Percentiles rank a stretch among this genome's conserved stretches.
Conservation (phyloP, 2,797 vertebrate species). For the Chromis chromis region DNA sequence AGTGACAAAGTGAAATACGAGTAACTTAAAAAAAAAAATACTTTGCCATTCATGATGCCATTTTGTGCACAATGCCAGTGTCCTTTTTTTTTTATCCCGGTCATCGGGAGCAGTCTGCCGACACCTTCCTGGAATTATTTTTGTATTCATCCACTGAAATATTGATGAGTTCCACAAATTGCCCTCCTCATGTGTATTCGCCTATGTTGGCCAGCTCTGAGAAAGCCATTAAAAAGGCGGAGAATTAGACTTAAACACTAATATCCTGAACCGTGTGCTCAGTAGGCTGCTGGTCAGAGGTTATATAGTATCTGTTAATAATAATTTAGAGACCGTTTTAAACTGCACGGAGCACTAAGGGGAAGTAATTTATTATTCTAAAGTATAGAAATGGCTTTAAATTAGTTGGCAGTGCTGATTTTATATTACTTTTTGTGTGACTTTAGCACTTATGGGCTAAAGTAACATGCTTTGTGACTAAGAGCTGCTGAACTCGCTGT, state of each 20-base stretch:
- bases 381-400: background rate
- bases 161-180: conserved; percentile 57
- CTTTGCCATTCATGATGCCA: conserved; percentile 1
- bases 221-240: conserved; percentile 15
- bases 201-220: background rate
- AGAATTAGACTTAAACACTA: conserved; percentile 8
- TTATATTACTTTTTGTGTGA: background rate
- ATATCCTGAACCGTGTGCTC: conserved; percentile 3
- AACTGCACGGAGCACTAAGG: background rate
- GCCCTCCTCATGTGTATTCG: background rate
- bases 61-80: conserved; percentile 5
- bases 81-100: background rate
- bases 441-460: background rate
- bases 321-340: background rate
- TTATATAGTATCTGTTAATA: background rate
- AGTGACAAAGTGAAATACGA: too few species aligned
- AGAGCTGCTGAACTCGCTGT: conserved; percentile 9
- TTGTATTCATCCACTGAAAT: conserved; percentile 56
- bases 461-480: background rate
- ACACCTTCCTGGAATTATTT: conserved; percentile 58
- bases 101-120: conserved; percentile 16
- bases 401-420: conserved; percentile 16
- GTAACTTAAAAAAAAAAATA: too few species aligned
- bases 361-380: background rate
- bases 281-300: conserved; percentile 14